These are phyloP conservation scores for Lagopus leucura DNA, from an alignment of 2,113 vertebrate genomes.

Conservation along the genomic window DNA sequence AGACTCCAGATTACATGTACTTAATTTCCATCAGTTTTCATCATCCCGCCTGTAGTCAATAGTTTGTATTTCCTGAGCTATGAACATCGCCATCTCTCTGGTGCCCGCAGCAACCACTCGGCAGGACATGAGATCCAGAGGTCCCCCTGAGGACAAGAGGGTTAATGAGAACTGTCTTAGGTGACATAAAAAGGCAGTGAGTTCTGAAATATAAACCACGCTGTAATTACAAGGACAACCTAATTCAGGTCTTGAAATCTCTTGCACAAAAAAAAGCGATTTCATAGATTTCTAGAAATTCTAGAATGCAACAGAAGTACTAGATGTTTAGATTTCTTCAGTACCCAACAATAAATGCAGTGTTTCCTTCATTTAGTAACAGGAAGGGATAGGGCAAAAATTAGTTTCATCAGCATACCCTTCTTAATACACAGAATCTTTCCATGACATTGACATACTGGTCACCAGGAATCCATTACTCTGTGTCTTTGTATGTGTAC, in stretches of 20 bases:
- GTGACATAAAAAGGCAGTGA: background rate
- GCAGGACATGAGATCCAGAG: slow-evolving; percentile 90
- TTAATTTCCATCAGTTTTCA: slow-evolving; percentile 62
- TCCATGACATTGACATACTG: background rate
- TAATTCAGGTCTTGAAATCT: background rate
- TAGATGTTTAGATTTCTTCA: background rate
- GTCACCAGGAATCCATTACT: background rate
- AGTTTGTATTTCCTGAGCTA: slow-evolving; percentile 85
- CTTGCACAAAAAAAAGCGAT: background rate
- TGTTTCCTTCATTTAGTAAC: background rate
- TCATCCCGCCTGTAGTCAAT: slow-evolving; percentile 85
- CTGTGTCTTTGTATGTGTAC: background rate
- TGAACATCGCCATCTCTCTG: slow-evolving; percentile 81
- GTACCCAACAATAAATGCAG: background rate
- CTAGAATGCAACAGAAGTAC: background rate
- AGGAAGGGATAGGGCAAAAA: background rate
- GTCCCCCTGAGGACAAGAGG: slow-evolving; percentile 79
- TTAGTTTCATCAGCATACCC: background rate
- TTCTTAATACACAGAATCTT: background rate
- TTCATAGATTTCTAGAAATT: background rate
- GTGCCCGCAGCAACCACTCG: slow-evolving; percentile 87
- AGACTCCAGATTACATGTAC: background rate
- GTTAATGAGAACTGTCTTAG: background rate
- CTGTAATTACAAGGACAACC: background rate
- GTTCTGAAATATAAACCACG: background rate